These are phyloP conservation scores for Anoplolepis gracilipes DNA, from an alignment of 1,140 invertebrate genomes.

Conservation along the genomic window DNA sequence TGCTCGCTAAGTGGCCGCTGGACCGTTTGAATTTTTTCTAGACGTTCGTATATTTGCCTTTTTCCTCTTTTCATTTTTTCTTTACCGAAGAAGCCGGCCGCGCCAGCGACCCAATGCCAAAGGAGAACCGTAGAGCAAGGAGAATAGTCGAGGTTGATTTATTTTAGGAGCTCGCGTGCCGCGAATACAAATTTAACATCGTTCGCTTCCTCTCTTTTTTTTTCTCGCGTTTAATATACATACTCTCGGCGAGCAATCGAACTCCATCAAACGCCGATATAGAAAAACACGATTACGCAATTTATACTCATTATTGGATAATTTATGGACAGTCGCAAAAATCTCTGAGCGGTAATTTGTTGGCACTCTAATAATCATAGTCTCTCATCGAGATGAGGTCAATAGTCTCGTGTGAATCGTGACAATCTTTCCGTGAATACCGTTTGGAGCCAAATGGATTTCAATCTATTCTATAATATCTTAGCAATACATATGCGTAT, in stretches of 20 bases:
- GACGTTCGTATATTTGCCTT: slow-evolving; percentile 67
- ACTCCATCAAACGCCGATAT: not conserved
- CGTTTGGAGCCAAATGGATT: slow-evolving; percentile 11
- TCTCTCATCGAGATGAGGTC: not conserved
- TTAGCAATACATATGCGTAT: not conserved
- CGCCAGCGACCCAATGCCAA: slow-evolving; percentile 48
- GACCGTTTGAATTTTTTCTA: slow-evolving; percentile 78
- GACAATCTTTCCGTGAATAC: not conserved
- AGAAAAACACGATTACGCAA: not conserved
- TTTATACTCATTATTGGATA: not conserved
- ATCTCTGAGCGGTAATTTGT: not conserved
- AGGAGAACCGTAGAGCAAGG: slow-evolving; percentile 69
- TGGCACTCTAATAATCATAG: slow-evolving; percentile 9
- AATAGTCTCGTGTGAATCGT: slow-evolving; percentile 18
- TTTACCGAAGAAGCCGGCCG: slow-evolving; percentile 61
- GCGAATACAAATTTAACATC: slow-evolving; percentile 66
- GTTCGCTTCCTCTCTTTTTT: slow-evolving; percentile 30
- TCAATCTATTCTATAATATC: not conserved
- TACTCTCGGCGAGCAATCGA: not conserved
- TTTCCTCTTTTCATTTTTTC: slow-evolving; percentile 60
- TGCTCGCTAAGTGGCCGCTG: slow-evolving; percentile 75
- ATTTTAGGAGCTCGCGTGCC: slow-evolving; percentile 71
- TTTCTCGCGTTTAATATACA: not conserved
- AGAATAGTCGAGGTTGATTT: slow-evolving; percentile 68
- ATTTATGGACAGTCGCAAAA: not conserved